Base-by-base conservation (phyloP, 2,797 vertebrate genomes). In the Melanotaenia trifasciata region DNA sequence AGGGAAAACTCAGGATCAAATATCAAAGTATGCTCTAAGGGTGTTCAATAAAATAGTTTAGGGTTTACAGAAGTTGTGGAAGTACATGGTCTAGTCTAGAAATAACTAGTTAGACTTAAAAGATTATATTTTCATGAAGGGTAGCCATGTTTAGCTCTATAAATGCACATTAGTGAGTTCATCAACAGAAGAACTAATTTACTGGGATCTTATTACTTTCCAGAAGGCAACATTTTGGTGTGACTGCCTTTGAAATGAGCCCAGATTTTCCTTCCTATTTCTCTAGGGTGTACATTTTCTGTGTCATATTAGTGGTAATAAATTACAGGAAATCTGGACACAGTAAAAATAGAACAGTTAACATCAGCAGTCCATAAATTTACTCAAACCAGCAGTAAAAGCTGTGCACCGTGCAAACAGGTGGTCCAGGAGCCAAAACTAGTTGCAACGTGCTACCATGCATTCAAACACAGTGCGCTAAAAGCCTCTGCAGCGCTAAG, bases 321-420 rank as follows among this genome's bases (percentile, higher is more conserved):
- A 76, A 83, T 88, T 67, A 85, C 72, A 80, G 83, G 83, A 88
- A 81, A 79, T 80, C 58, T 82, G 79, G 83, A 80, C 69, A 81
- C 33, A 53, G 68, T 86, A 81, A 83, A 89, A 85, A 87, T 77
- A 91, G 78, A 85, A 83, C 74, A 64, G 65, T 90, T 84, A 74
- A 88, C 77, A 86, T 89, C 83, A 86, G 84, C 81, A 87, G 85
- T 87, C 83, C 79, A 90, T 92, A 88, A 91, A 93, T 86, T 56
- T 73, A 74, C 74, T 58, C 65, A 79, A 89, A 85, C 28, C 40
- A 64, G 80, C 80, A 80, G 66, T 84, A 87, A 89, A 87, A 85
- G 75, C 67, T 74, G 68, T 50, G 72, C 8, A 11, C 74, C 81
- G 78, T 80, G 74, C 38, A 82, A 89, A 89, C 83, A 91, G 87